phyloP scores from a whole-genome alignment of 1,140 invertebrate genomes.

The Rhagoletis pomonella region DNA sequence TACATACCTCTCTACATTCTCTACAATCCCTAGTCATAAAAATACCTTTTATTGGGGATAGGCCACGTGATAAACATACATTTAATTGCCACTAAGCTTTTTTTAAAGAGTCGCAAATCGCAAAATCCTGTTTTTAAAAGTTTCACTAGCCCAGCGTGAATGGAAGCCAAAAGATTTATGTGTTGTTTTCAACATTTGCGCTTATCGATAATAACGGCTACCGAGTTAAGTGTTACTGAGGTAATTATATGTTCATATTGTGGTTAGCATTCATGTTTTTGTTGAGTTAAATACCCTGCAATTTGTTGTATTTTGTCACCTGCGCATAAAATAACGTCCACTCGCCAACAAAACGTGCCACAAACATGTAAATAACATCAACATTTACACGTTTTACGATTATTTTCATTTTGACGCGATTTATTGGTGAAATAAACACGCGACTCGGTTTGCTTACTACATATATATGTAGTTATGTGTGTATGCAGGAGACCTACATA shows the following conservation, averaged over 20 bases:
- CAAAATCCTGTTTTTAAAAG: background rate
- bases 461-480: too few relatives aligned
- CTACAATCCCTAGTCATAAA: too few relatives aligned
- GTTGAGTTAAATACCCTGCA: conserved; percentile 10
- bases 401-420: conserved; percentile 26
- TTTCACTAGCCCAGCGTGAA: background rate
- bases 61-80: background rate
- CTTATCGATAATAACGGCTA: background rate
- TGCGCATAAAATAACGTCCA: conserved; percentile 26
- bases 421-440: conserved; percentile 51
- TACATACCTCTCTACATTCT: too few relatives aligned
- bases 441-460: background rate
- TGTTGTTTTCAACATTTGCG: background rate
- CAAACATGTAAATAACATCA: conserved; percentile 44
- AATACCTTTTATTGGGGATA: background rate
- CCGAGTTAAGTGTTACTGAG: background rate
- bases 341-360: conserved; percentile 29
- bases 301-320: conserved; percentile 40
- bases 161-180: background rate
- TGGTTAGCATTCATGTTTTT: conserved; percentile 26
- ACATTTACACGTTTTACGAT: conserved; percentile 31
- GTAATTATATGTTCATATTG: conserved; percentile 14
- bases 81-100: background rate
- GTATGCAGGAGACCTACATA: too few relatives aligned
- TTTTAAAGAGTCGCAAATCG: conserved; percentile 9